phyloP scores from a whole-genome alignment of 1,140 invertebrate species.

The Apis laboriosa region DNA sequence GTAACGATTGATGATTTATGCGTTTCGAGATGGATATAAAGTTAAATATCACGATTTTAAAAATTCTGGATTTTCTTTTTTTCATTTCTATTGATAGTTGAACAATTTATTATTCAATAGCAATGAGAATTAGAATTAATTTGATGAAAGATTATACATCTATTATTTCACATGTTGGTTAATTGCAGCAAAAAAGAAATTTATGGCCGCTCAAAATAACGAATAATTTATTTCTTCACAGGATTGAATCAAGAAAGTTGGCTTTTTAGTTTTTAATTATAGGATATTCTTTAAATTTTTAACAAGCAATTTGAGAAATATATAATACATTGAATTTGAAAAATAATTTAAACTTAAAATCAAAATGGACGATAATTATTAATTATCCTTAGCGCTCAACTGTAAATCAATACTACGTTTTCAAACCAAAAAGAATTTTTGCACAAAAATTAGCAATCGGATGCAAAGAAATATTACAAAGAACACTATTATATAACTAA shows the following conservation, averaged over 20 bases:
- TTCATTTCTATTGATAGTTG: neutral
- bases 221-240: slow-evolving; percentile 7
- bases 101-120: neutral
- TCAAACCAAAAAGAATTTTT: no score
- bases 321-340: no score
- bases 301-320: neutral
- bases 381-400: no score
- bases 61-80: neutral
- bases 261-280: neutral
- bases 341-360: no score
- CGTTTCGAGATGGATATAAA: neutral
- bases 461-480: no score
- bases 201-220: neutral
- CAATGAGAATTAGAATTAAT: no score
- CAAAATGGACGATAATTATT: no score
- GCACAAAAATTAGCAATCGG: no score
- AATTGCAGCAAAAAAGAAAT: neutral
- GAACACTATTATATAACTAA: neutral
- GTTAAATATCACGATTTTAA: neutral
- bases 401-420: no score
- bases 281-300: neutral
- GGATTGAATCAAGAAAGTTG: neutral
- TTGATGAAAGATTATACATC: slow-evolving; percentile 34
- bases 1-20: slow-evolving; percentile 29
- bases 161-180: slow-evolving; percentile 21